Conservation (phyloP, 2,797 vertebrate genomes). For the Coregonus sp. region DNA sequence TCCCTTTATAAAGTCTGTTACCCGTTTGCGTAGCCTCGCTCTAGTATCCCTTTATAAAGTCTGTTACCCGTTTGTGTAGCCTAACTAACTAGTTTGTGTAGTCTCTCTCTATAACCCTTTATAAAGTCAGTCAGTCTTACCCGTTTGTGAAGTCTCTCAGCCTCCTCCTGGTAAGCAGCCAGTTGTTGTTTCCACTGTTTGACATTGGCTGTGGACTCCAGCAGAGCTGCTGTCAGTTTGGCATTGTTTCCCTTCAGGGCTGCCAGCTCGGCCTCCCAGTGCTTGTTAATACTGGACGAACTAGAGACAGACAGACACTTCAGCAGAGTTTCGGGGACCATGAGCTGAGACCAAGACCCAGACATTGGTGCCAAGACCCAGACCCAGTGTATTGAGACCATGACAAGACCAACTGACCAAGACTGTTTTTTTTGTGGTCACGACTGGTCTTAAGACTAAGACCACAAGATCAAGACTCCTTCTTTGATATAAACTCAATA, state of each 20-base stretch:
- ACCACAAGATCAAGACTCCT: not conserved
- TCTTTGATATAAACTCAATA: not conserved
- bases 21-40: not conserved
- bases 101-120: not conserved
- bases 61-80: not conserved
- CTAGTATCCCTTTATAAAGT: not conserved
- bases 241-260: slow-evolving; percentile 97
- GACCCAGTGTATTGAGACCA: not conserved
- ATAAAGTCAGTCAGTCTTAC: not conserved
- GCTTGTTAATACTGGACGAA: slow-evolving; percentile 89
- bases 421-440: not conserved
- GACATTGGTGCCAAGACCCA: not conserved
- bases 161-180: slow-evolving; percentile 94
- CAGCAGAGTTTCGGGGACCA: too few species aligned
- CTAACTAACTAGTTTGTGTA: not conserved
- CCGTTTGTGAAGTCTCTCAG: slow-evolving; percentile 69
- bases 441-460: too few species aligned
- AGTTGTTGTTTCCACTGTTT: slow-evolving; percentile 99
- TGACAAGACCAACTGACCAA: not conserved
- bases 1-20: not conserved
- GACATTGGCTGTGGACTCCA: slow-evolving; percentile 97
- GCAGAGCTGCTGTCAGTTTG: slow-evolving; percentile 94
- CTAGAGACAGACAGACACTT: slow-evolving; percentile 62
- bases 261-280: slow-evolving; percentile 96
- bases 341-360: not conserved